Conservation (phyloP, 2,888 invertebrate genomes). For the Helicoverpa assulta region DNA sequence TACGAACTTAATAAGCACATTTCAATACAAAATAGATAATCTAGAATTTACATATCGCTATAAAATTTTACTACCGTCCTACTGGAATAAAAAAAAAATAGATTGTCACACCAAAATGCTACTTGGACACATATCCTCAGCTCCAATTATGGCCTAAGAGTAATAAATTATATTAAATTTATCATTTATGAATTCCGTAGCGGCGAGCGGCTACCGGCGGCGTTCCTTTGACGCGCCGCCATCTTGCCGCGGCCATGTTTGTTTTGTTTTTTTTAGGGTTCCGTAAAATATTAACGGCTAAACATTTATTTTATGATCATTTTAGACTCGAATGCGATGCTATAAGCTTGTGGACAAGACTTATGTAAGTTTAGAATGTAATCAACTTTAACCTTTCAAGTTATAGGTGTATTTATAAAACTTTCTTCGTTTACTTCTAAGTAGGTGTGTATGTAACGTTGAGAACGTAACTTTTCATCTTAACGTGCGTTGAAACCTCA, state of each 20-base stretch:
- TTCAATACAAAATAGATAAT: slow-evolving; percentile 55
- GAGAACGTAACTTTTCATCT: background rate
- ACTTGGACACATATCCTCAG: slow-evolving; percentile 66
- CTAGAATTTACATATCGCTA: slow-evolving; percentile 60
- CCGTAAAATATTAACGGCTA: slow-evolving; percentile 54
- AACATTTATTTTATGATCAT: slow-evolving; percentile 61
- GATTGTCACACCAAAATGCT: slow-evolving; percentile 72
- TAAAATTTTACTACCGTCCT: slow-evolving; percentile 60
- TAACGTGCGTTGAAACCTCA: background rate
- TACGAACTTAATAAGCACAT: slow-evolving; percentile 50
- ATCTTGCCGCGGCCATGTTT: slow-evolving; percentile 84
- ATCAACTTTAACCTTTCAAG: too few species aligned
- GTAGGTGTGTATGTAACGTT: too few species aligned
- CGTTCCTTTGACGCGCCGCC: slow-evolving; percentile 84
- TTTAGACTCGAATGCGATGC: background rate
- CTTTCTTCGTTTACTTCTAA: too few species aligned
- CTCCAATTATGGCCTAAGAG: slow-evolving; percentile 74
- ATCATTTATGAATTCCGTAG: slow-evolving; percentile 88
- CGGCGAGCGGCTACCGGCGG: slow-evolving; percentile 86
- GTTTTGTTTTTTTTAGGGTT: slow-evolving; percentile 81
- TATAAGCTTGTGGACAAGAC: background rate
- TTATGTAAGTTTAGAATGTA: too few species aligned
- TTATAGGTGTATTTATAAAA: too few species aligned
- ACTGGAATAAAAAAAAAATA: slow-evolving; percentile 51
- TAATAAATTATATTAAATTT: slow-evolving; percentile 89